Evolutionary conservation across 2,888 invertebrate genomes (phyloP), one percentile per base, ranked within the genome.

Genomic region (Conchocele bisecta): DNA sequence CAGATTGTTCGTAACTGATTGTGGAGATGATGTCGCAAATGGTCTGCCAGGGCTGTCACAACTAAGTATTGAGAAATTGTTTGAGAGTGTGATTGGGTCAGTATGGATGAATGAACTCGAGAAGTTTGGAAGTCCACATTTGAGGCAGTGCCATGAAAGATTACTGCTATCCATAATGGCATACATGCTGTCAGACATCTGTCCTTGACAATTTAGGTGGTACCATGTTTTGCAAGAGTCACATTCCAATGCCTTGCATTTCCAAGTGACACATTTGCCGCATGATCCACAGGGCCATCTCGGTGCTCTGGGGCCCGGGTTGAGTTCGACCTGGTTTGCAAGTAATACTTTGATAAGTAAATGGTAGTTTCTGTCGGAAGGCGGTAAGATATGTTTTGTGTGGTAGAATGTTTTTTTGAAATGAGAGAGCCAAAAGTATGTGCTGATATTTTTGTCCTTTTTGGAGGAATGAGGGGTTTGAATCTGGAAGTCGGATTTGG

Each of bases 211-310:
- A 22, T 44, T 20, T 24, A 22, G 22, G 29, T 41, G 56, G 26
- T 44, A 58, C 58, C 58, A 58, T 6, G 29, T 58, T 13, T 31
- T 42, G 33, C 42, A 58, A 35, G 58, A 20, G 44, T 59, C 35
- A 42, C 61, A 61, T 42, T 51, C 42, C 13, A 61, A 15, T 29
- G 53, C 53, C 44, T 53, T 61, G 15, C 41, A 39, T 60, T 60
- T 60, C 46, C 58, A 58, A n/a, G 29, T 58, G 11, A 58, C 58
- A 29, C 31, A 33, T 58, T 58, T 56, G 26, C 46, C 46, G 46
- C 44, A 44, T 31, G 31, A 22, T 29, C 58, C 46, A 44, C 58
- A 58, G 20, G 58, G 58, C 46, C 58, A 58, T 46, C 58, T 28
- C 7, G 44, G 46, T 44, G 58, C 33, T 29, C 26, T 58, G 2